These are phyloP conservation scores for Spisula solida DNA, from an alignment of 2,888 invertebrate species.

Conservation along the genomic window DNA sequence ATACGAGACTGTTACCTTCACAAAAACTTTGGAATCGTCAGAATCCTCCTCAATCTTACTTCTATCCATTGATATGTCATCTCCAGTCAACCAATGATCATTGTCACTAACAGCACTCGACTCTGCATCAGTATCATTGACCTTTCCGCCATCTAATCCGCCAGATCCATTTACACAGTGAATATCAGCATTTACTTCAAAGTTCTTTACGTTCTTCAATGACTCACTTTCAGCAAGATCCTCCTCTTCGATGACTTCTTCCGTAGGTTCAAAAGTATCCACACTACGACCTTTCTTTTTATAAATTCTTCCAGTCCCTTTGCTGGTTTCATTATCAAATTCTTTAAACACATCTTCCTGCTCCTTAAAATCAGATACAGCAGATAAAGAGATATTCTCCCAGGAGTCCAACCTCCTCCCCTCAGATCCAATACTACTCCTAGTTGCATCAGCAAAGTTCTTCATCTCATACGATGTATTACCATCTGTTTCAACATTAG, in stretches of 20 bases:
- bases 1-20: neutral
- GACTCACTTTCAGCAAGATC: neutral
- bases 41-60: neutral
- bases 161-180: neutral
- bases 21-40: neutral
- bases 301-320: neutral
- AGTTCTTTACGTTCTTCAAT: neutral
- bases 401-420: slow-evolving; percentile 21
- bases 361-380: slow-evolving; percentile 18
- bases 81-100: slow-evolving; percentile 11
- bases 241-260: slow-evolving; percentile 28
- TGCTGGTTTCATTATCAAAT: neutral
- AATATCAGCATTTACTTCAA: neutral
- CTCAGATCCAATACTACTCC: slow-evolving; percentile 15
- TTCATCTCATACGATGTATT: slow-evolving; percentile 30
- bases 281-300: slow-evolving; percentile 31
- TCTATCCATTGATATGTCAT: slow-evolving; percentile 2
- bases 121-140: neutral
- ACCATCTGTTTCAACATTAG: neutral
- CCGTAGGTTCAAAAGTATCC: slow-evolving; percentile 31
- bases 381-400: slow-evolving; percentile 53
- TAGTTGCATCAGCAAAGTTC: slow-evolving; percentile 25
- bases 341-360: neutral
- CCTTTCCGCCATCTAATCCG: neutral
- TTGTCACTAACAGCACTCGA: neutral